Evolutionary conservation across 2,888 invertebrate genomes (phyloP), one percentile per base, ranked within the genome.

Genomic region (Scaptomyza polygonia): DNA sequence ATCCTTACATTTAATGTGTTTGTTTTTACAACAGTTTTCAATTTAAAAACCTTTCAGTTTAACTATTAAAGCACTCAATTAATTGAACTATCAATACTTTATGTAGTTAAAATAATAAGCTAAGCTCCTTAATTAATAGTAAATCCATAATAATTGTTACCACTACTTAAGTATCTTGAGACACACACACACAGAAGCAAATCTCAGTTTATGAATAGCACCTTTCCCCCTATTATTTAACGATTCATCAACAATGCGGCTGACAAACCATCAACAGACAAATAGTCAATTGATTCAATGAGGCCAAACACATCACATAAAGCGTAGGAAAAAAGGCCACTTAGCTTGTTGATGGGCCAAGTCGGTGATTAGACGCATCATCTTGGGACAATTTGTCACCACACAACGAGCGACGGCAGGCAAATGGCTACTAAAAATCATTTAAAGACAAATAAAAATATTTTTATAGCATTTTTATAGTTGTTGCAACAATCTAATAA

Each of bases 401-500:
- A 52, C 81, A 80, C 65, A 73, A 84, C 62, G 67, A 81, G 64
- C 57, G 56, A 62, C 58, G 67, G 71, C 77, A 77, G 67, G 45
- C 71, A 76, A 82, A 76, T 69, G 67, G 78, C 67, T 68, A 76
- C 83, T 81, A 72, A 82, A 88, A 86, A 89, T 77, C 83, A 84
- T 88, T 89, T 88, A 88, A 86, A 82, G 84, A 66, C 67, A 82
- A 84, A 88, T 86, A 89, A 88, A 79, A 80, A 83, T 83, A 78
- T 86, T 80, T 80, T 89, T 84, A 88, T 86, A 77, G 74, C 82
- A 81, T 85, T 88, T 84, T 86, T 88, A 88, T 90, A 86, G 90
- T 84, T 88, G 85, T 81, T 88, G 82, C 87, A 90, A 89, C 89
- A 88, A 88, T 88, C 89, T 89, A 88, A 89, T 90, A 89, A 90